Base-by-base conservation (phyloP, 2,113 vertebrate genomes). In the Agapornis roseicollis region DNA sequence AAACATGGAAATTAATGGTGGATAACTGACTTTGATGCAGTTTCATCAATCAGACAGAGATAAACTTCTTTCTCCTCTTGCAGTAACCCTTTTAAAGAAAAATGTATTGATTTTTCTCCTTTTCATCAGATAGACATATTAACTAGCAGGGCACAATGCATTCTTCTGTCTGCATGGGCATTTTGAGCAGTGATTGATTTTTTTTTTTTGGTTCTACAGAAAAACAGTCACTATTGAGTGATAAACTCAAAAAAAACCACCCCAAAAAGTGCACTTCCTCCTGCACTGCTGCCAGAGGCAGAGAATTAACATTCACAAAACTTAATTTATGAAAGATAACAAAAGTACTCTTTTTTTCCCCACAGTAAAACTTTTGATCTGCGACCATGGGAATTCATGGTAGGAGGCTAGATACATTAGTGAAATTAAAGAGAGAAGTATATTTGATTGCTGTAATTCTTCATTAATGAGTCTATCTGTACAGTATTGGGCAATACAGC, bases 171-270 rank as follows among this genome's bases (percentile, higher is more conserved):
- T 95, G 88, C 85, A 83, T 28, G 69, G 55, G 61, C 74, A 95
- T 89, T 94, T 91, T 61, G 39, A 80, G 35, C 37, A 94, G 77
- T n/a, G 18, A 98, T 97, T 97, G 97, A 98, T 97, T 98, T 18
- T 18, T 18, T 46, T 46, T 46, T 89, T 94, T 35, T 72, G 33
- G 73, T 76, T 96, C 46, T 80, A 83, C 10, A 52, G 93, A 94
- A 96, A 96, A 98, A 96, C 49, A 91, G 94, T 94, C 84, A 81
- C 90, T 46, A 39, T 8, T 96, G 91, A 98, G 83, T 93, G 94
- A 96, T 96, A 97, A 97, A 96, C 81, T 93, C 77, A 17, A 71
- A 82, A 83, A 96, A 93, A 93, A 80, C 53, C 46, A 90, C 90
- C 15, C n/a, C n/a, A 35, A 35, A 89, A 88, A 16, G 53, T 60